phyloP scores from a whole-genome alignment of 2,888 invertebrate species.

The Acholoe squamosa region DNA sequence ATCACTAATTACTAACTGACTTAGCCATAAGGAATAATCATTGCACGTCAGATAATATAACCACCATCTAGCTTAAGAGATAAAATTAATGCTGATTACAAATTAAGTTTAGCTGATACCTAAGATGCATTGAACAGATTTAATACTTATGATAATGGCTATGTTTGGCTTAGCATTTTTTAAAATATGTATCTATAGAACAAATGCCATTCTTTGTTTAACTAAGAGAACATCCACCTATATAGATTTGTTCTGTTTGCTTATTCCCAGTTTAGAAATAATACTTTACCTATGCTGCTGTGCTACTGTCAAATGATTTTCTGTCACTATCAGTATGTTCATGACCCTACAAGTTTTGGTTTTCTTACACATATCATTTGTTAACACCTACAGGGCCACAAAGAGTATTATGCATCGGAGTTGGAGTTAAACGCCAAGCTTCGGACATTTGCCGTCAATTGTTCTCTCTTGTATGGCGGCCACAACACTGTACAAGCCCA shows the following conservation, averaged over 20 bases:
- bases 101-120: too few relatives aligned
- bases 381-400: constrained; percentile 68
- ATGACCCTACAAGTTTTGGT: not conserved
- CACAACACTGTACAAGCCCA: constrained; percentile 83
- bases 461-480: constrained; percentile 82
- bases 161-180: too few relatives aligned
- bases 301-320: not conserved
- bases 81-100: too few relatives aligned
- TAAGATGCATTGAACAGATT: too few relatives aligned
- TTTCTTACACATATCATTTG: not conserved
- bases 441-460: constrained; percentile 81
- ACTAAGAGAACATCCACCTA: not conserved
- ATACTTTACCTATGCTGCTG: not conserved
- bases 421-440: constrained; percentile 82
- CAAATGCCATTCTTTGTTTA: not conserved
- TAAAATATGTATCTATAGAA: too few relatives aligned
- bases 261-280: not conserved
- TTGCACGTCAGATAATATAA: too few relatives aligned
- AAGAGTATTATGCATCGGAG: constrained; percentile 81
- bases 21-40: too few relatives aligned
- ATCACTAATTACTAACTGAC: too few relatives aligned
- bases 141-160: too few relatives aligned
- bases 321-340: not conserved
- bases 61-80: too few relatives aligned
- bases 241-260: not conserved